Conservation (phyloP, 2,797 vertebrate genomes). For the Lagocephalus sceleratus region DNA sequence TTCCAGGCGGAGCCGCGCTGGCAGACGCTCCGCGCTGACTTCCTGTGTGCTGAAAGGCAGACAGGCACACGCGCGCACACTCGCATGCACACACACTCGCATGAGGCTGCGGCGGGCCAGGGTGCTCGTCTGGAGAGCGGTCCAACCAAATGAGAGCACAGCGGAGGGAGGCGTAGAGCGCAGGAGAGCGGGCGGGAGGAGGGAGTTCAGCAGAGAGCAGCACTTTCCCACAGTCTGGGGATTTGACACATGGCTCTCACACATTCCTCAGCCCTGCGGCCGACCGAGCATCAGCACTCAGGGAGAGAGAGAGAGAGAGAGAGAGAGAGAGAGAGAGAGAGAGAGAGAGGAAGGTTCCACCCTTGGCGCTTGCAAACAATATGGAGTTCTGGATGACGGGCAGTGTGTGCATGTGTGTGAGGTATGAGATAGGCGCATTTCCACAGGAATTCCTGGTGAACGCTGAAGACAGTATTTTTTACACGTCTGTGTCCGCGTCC, state of each 20-base stretch:
- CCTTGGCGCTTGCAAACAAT: conserved; percentile 62
- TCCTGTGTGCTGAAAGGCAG: conserved; percentile 76
- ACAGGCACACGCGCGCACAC: conserved; percentile 38
- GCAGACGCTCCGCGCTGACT: conserved; percentile 78
- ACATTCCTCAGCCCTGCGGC: conserved; percentile 91
- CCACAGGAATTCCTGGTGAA: too few relatives aligned
- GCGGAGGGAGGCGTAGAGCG: conserved; percentile 50
- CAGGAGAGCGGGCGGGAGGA: conserved; percentile 53
- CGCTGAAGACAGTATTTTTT: too few relatives aligned
- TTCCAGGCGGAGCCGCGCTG: conserved; percentile 80
- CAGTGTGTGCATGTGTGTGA: conserved; percentile 38
- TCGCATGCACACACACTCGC: conserved; percentile 40
- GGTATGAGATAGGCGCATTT: conserved; percentile 40
- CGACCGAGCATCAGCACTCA: conserved; percentile 72
- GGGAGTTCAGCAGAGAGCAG: conserved; percentile 89
- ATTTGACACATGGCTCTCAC: conserved; percentile 97
- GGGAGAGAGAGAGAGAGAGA: too few relatives aligned
- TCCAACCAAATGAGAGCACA: conserved; percentile 66
- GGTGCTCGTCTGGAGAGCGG: conserved; percentile 86
- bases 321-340: conserved; percentile 65
- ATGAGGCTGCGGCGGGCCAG: conserved; percentile 72
- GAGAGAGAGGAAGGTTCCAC: conserved; percentile 76
- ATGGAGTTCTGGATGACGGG: conserved; percentile 53
- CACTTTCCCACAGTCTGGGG: conserved; percentile 99
- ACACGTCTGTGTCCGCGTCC: not conserved